Base-by-base conservation (phyloP, 2,888 invertebrate species). In the Plebejus argus region DNA sequence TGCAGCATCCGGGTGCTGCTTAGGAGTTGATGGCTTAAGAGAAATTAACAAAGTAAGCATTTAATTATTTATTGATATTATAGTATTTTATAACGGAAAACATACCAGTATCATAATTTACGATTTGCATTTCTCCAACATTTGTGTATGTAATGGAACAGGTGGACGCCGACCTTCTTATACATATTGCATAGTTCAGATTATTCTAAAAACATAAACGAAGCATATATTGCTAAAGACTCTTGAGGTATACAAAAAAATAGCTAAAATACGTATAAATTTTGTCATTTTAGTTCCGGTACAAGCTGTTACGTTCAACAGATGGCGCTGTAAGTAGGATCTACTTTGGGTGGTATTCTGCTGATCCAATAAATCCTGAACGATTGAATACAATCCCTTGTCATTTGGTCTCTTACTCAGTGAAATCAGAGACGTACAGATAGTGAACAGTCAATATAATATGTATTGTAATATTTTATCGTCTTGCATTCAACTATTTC, bases 181-280 rank as follows among this genome's bases (percentile, higher is more conserved):
- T 95, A 85, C 97, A 97, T 81, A 97, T 96, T 0, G 96, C 97
- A 86, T 97, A 97, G 86, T 97, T 97, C 4, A 97, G 87, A 86
- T 97, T 96, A 84, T 97, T 97, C 97, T 97, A 86, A 49, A 95
- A 95, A 70, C 74, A 75, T 56, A 15, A 70, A n/a, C 12, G 12
- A 39, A 18, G 53, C 53, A 18, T 49, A 15, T 12, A 4, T 49
- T 15, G 15, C 4, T 15, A 15, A 49, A 8, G 35, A 39, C 39
- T 8, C 39, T 39, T 0, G 28, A 39, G 39, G 39, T 39, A 39
- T 3, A 15, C 5, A 49, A 49, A 15, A 49, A 49, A 53, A n/a
- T n/a, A n/a, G n/a, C n/a, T n/a, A n/a, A n/a, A n/a, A 18, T 53
- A 53, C 1, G 18, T 53, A 53, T 53, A n/a, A n/a, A n/a, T 45